Evolutionary conservation across 1,140 invertebrate genomes (phyloP), one percentile per base, ranked within the genome.

Genomic region (Sitophilus oryzae): DNA sequence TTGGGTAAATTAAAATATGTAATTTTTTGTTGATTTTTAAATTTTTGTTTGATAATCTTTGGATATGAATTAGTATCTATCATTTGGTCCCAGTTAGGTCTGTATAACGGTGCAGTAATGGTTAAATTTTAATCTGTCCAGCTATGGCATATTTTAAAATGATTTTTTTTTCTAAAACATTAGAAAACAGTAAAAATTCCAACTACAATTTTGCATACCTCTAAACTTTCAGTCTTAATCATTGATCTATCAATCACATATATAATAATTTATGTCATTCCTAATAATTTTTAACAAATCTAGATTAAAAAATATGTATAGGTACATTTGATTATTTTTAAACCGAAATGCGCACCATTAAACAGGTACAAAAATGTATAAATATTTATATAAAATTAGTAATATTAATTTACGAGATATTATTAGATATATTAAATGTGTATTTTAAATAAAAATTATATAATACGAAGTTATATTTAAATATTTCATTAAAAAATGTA

Each of bases 111-210:
- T 19, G 34, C n/a, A 11, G 23, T 35, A 37, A 40, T 36, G 54
- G 49, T 56, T 50, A 14, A 45, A 46, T 35, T 45, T 56, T 52
- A 61, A 23, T 43, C 44, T 48, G 51, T 59, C 50, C 34, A 42
- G 30, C 50, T 36, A 66, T 66, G 64, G 64, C 64, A 66, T 66
- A 66, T 66, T 66, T 66, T 50, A 66, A 66, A 66, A 59, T 59
- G 35, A 51, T 51, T 19, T 37, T 9, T 11, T 14, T 19, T 35
- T 20, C 23, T 44, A 19, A 51, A 58, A 54, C n/a, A n/a, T 45
- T 45, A 9, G 19, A 53, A 47, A 16, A 22, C 15, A 36, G 18
- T 54, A 47, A 40, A 54, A 47, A 54, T 54, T 54, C 52, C 52
- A 38, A 47, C 52, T 54, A 54, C n/a, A n/a, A 15, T 56, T 45